Percentiles rank a stretch among this genome's conserved stretches.
Evolutionary conservation across 2,797 vertebrate species (phyloP).

Genomic region (Toxotes lorentzi): DNA sequence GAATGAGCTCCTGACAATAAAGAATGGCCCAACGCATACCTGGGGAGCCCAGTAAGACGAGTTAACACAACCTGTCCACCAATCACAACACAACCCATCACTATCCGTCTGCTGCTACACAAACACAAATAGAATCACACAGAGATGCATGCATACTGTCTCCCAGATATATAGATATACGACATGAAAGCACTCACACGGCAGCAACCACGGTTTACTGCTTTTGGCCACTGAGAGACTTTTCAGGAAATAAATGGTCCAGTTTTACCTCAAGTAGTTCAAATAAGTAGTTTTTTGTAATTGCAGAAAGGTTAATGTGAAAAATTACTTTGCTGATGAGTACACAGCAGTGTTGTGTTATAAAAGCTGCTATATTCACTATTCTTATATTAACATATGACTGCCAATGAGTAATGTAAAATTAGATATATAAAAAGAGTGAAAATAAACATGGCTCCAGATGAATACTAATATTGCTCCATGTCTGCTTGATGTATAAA

Average conservation of each 20-base stretch:
- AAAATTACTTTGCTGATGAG: no score
- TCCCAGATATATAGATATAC: conserved; percentile 59
- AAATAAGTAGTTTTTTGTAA: no score
- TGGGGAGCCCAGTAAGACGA: conserved; percentile 46
- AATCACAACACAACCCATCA: conserved; percentile 61
- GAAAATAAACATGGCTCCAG: no score
- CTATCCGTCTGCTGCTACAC: conserved; percentile 67
- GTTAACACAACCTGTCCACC: conserved; percentile 61
- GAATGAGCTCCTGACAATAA: conserved; percentile 72
- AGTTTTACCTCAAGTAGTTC: neutral
- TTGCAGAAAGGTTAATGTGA: no score
- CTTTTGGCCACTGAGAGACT: conserved; percentile 32
- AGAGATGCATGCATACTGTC: conserved; percentile 44
- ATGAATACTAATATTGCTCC: no score
- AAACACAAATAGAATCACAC: conserved; percentile 67
- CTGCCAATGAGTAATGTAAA: neutral
- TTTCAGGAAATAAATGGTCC: neutral
- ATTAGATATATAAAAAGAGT: neutral
- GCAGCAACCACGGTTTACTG: conserved; percentile 45
- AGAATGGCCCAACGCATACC: conserved; percentile 73
- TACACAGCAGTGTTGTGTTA: no score
- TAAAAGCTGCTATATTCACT: neutral
- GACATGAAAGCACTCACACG: conserved; percentile 53
- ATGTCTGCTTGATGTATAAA: neutral
- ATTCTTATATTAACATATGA: neutral